Evolutionary conservation across 1,140 invertebrate genomes (phyloP).

Genomic region (Cylas formicarius): DNA sequence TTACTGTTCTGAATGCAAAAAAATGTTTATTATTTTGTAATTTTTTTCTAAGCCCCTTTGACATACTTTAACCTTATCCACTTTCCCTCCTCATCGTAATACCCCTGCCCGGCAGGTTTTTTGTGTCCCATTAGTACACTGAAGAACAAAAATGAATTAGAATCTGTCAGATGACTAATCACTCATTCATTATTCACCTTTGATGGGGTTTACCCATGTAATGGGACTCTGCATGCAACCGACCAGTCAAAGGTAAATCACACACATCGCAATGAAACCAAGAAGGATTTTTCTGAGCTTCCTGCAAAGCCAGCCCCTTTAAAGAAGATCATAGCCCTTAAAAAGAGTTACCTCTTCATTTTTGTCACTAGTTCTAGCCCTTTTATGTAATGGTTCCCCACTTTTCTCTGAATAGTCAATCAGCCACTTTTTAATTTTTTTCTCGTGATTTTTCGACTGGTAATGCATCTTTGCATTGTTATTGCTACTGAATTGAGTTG

Average conservation of each 20-base stretch:
- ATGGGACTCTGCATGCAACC: slow-evolving; percentile 44
- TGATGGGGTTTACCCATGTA: slow-evolving; percentile 44
- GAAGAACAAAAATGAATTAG: slow-evolving; percentile 12
- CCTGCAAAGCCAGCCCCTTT: slow-evolving; percentile 12
- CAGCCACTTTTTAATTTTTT: slow-evolving; percentile 42
- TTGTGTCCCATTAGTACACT: slow-evolving; percentile 31
- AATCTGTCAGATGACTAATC: too few relatives aligned
- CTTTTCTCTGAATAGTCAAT: slow-evolving; percentile 34
- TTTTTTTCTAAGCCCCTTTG: background rate
- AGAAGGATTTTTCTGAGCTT: slow-evolving; percentile 30
- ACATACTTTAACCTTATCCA: slow-evolving; percentile 37
- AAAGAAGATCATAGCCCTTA: slow-evolving; percentile 1
- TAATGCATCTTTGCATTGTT: slow-evolving; percentile 44
- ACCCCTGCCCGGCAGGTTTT: slow-evolving; percentile 39
- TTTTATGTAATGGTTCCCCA: slow-evolving; percentile 34
- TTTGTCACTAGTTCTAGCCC: slow-evolving; percentile 17
- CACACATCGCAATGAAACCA: slow-evolving; percentile 43
- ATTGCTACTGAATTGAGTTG: slow-evolving; percentile 39
- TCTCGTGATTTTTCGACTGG: slow-evolving; percentile 44
- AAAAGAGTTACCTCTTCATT: slow-evolving; percentile 13
- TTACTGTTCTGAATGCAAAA: slow-evolving; percentile 9
- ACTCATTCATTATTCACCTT: slow-evolving; percentile 27
- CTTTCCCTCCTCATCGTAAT: slow-evolving; percentile 40
- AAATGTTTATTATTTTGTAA: background rate
- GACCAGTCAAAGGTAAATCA: slow-evolving; percentile 42